Evolutionary conservation across 1,140 invertebrate genomes (phyloP).

Genomic region (Cyphomyrmex costatus): DNA sequence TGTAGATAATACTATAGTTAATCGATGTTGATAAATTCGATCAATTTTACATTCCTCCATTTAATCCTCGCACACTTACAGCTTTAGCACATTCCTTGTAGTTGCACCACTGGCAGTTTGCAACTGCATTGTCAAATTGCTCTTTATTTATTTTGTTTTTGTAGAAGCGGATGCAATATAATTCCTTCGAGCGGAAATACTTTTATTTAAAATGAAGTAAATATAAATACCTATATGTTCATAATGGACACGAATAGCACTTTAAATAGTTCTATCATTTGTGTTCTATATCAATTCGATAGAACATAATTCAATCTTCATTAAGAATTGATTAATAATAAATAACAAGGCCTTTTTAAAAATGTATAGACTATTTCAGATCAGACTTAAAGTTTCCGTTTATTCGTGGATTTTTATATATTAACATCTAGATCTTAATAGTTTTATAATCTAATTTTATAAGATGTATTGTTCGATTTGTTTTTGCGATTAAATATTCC

Average conservation of each 20-base stretch:
- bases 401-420: background rate
- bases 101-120: slow-evolving; percentile 39
- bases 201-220: slow-evolving; percentile 22
- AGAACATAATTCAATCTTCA: background rate
- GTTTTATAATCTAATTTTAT: background rate
- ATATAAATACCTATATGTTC: background rate
- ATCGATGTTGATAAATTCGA: slow-evolving; percentile 30
- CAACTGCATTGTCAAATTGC: slow-evolving; percentile 22
- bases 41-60: slow-evolving; percentile 15
- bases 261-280: background rate
- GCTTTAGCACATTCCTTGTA: background rate
- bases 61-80: background rate
- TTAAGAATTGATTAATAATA: slow-evolving; percentile 27
- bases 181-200: background rate
- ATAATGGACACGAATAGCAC: background rate
- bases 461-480: background rate
- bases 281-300: background rate
- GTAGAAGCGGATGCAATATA: background rate
- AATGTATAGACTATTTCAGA: background rate
- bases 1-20: background rate
- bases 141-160: background rate
- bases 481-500: background rate
- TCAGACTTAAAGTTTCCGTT: background rate
- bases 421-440: background rate
- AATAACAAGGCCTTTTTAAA: background rate